Base-by-base conservation (phyloP, 1,140 invertebrate species). In the Aphaenogaster rudis region DNA sequence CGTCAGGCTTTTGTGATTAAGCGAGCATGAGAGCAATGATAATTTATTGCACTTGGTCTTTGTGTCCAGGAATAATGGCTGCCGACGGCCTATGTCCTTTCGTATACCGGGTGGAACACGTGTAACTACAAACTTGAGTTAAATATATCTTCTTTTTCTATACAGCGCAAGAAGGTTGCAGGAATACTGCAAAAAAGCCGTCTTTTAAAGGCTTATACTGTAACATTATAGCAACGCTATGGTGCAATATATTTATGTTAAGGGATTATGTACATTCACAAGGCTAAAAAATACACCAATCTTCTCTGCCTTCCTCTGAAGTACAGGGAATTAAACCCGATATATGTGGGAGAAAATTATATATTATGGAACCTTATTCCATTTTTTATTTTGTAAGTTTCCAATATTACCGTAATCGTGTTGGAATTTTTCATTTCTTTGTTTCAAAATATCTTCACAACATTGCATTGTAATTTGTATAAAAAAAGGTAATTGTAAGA, bases 21-120 rank as follows among this genome's bases (percentile, higher is more conserved):
- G 39, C 17, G 71, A 17, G 36, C 28, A 28, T 28, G 28, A 45
- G 77, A 79, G 21, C 64, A 33, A 87, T 89, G 88, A 92, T 93
- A 92, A 93, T 93, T 93, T 87, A 93, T 91, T 87, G 88, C 87
- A 48, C 57, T 61, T 71, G 72, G 67, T 79, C 89, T 92, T 93
- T 93, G 92, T 93, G 61, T 36, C 64, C 39, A 63, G 77, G 86
- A 90, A 93, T 92, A 93, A 93, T 92, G 66, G 79, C 54, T 67
- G 64, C 71, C 28, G 63, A 57, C 69, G 76, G n/a, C 54, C 57
- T 67, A 33, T 5, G 33, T 57, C 45, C 66, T 21, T 66, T 28
- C n/a, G 42, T 39, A 45, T 17, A 80, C 54, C 33, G 61, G 48
- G 42, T 17, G 36, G 61, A 57, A 45, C 50, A 63, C 42, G 52